Conservation (phyloP, 2,113 vertebrate species). For the Todiramphus chloris region DNA sequence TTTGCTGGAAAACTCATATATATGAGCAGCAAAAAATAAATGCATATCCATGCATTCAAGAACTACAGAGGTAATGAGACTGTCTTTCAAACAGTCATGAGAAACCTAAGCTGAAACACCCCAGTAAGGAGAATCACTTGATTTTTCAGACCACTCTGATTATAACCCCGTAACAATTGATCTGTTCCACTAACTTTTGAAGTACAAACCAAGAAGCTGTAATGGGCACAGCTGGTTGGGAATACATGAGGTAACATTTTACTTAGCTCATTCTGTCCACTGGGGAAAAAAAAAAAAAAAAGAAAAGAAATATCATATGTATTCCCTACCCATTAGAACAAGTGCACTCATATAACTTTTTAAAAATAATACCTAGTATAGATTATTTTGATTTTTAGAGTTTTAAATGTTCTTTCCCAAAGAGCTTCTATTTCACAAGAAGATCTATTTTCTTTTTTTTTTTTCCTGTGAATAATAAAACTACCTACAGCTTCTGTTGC, state of each 20-base stretch:
- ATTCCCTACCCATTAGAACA: neutral
- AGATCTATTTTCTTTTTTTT: neutral
- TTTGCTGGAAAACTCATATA: neutral
- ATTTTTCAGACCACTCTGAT: neutral
- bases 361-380: neutral
- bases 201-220: neutral
- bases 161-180: neutral
- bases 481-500: neutral
- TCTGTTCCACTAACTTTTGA: neutral
- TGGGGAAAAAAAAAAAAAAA: neutral
- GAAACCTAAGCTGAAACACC: neutral
- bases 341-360: neutral
- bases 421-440: neutral
- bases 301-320: neutral
- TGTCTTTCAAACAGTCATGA: neutral
- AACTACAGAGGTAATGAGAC: neutral
- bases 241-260: neutral
- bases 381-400: neutral
- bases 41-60: neutral
- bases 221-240: neutral
- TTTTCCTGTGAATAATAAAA: neutral
- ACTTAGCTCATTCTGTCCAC: neutral
- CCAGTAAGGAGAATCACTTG: neutral
- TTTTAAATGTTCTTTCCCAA: neutral
- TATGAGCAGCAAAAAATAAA: neutral